phyloP scores from a whole-genome alignment of 2,888 invertebrate genomes.

The Loripinus fragilis region DNA sequence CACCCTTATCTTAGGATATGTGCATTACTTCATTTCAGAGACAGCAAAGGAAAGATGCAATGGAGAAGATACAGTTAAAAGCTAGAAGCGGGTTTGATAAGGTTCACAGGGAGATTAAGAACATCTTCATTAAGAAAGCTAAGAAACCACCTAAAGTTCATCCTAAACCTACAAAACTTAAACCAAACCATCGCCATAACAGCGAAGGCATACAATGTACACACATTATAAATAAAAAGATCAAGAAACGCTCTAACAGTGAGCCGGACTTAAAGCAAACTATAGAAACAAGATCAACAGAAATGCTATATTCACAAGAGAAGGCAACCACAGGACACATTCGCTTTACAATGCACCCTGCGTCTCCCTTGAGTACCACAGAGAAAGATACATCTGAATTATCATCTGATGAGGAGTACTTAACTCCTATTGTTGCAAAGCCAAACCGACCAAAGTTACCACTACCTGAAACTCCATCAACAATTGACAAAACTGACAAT shows the following conservation, averaged over 20 bases:
- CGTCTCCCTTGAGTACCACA: too few species aligned
- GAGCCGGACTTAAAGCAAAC: too few species aligned
- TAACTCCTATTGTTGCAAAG: not conserved
- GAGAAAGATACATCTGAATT: too few species aligned
- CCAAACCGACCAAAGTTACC: not conserved
- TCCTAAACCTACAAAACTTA: not conserved
- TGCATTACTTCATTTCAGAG: not conserved
- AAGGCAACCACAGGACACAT: too few species aligned
- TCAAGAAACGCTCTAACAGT: too few species aligned
- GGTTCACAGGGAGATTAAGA: not conserved
- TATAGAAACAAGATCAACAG: too few species aligned
- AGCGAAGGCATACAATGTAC: not conserved
- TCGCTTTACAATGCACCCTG: too few species aligned
- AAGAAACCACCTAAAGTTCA: not conserved
- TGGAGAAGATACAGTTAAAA: constrained; percentile 1
- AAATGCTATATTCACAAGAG: too few species aligned
- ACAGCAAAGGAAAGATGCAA: not conserved
- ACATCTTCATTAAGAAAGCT: not conserved
- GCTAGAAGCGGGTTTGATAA: constrained; percentile 8
- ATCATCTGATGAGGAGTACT: too few species aligned
- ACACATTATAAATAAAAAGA: too few species aligned
- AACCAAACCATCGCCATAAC: not conserved
- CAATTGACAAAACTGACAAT: not conserved
- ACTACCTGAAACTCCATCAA: not conserved
- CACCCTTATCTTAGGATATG: too few species aligned